phyloP scores from a whole-genome alignment of 1,140 invertebrate genomes.

The Coenobita brevimanus region DNA sequence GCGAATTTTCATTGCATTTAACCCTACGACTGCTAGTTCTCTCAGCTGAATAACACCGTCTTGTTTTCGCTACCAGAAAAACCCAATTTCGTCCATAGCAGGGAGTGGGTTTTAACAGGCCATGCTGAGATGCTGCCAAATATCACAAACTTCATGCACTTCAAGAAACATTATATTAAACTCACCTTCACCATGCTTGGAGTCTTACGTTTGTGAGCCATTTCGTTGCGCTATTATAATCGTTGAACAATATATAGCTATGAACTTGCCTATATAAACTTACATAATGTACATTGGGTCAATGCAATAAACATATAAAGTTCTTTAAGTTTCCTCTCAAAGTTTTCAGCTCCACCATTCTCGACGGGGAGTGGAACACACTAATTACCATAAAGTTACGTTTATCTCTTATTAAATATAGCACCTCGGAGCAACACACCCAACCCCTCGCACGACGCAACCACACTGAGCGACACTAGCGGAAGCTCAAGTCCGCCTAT shows the following conservation, averaged over 20 bases:
- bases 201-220: constrained; percentile 58
- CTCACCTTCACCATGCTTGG: constrained; percentile 46
- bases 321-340: constrained; percentile 22
- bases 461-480: constrained; percentile 42
- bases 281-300: constrained; percentile 1
- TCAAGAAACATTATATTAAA: too few relatives aligned
- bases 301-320: not conserved
- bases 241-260: constrained; percentile 21
- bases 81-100: too few relatives aligned
- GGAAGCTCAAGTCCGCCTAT: constrained; percentile 6
- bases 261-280: constrained; percentile 10
- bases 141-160: too few relatives aligned
- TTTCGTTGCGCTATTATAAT: constrained; percentile 38
- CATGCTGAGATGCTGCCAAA: too few relatives aligned
- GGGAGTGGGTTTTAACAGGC: too few relatives aligned
- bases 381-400: not conserved
- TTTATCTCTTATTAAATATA: constrained; percentile 24
- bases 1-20: too few relatives aligned
- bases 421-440: not conserved
- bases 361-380: not conserved
- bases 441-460: constrained; percentile 15
- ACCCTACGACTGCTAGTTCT: too few relatives aligned
- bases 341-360: constrained; percentile 5
- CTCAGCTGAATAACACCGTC: too few relatives aligned
- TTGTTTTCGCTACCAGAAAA: too few relatives aligned